These are phyloP conservation scores for Ceyx margarethae DNA, from an alignment of 2,113 vertebrate species.

Conservation along the genomic window DNA sequence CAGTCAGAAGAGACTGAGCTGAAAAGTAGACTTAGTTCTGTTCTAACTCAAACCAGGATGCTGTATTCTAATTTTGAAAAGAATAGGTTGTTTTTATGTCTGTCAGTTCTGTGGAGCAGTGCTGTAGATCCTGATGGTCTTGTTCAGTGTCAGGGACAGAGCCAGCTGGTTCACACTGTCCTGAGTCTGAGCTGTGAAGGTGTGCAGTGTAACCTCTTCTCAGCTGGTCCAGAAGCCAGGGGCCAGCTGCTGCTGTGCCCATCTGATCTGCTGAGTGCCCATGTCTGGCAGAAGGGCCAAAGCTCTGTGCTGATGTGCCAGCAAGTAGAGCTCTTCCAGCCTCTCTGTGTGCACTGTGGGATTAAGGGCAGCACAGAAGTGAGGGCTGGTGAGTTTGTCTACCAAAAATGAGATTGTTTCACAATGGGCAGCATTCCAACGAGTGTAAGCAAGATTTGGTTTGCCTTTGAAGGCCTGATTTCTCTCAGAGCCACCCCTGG, in stretches of 20 bases:
- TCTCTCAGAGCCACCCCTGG: neutral
- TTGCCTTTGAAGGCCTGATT: neutral
- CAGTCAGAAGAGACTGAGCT: too few relatives aligned
- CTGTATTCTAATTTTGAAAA: neutral
- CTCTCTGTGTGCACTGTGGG: rapidly evolving
- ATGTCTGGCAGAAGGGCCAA: neutral
- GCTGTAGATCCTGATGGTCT: neutral
- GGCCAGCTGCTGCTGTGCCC: neutral
- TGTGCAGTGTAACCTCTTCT: neutral
- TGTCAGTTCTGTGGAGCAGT: neutral
- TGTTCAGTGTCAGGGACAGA: neutral
- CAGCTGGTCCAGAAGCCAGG: rapidly evolving
- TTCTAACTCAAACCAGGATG: too few relatives aligned
- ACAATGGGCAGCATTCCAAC: neutral
- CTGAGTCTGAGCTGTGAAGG: neutral
- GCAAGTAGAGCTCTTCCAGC: neutral
- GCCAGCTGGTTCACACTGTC: neutral
- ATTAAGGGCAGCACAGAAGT: neutral
- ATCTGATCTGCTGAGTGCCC: neutral
- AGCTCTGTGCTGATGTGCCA: neutral
- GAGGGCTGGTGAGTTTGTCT: neutral
- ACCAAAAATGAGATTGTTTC: neutral
- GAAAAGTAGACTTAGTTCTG: too few relatives aligned
- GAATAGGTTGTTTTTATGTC: neutral
- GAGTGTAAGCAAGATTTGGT: neutral